Base-by-base conservation (phyloP, 2,888 invertebrate species). In the Diloba caeruleocephala region DNA sequence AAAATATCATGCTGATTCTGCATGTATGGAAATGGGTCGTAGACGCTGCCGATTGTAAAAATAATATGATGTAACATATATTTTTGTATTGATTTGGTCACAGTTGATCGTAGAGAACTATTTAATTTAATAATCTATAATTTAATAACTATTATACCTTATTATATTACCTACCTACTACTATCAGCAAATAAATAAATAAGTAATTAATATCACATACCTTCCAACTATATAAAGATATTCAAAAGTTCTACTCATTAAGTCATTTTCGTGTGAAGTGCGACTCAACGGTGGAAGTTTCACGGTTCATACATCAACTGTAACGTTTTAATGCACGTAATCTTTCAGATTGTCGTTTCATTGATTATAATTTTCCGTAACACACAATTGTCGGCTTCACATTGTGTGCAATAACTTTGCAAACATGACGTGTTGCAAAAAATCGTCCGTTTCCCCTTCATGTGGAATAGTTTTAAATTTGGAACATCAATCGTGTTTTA, bases 401-500 rank as follows among this genome's bases (percentile, higher is more conserved):
- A 36, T 41, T 49, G 41, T 42, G 46, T 43, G 59, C 34, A 54
- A 50, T 53, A 54, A 48, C 39, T 55, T 36, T 33, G 51, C 53
- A 50, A 58, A 62, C 37, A 53, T 37, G 38, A 46, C 32, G 36
- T 46, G 37, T 39, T 44, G 33, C 34, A 38, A 55, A 48, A 52
- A 54, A 51, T 42, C 49, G 37, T 43, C 37, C 45, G 49, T 56
- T 51, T 49, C 26, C 33, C 29, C 39, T 33, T 32, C 38, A 44
- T 52, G 42, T 45, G 57, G 65, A 67, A 70, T 66, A 52, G 52
- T 60, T 77, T 72, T 75, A 76, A 73, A 76, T 73, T 63, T 51
- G 71, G 62, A 66, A 77, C 78, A 78, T 77, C 78, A 73, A 71
- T 73, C 67, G 67, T 32, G 52, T 69, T 76, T 81, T 78, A 79